Evolutionary conservation across 2,797 vertebrate species (phyloP).

Genomic region (Taenioides sp.): DNA sequence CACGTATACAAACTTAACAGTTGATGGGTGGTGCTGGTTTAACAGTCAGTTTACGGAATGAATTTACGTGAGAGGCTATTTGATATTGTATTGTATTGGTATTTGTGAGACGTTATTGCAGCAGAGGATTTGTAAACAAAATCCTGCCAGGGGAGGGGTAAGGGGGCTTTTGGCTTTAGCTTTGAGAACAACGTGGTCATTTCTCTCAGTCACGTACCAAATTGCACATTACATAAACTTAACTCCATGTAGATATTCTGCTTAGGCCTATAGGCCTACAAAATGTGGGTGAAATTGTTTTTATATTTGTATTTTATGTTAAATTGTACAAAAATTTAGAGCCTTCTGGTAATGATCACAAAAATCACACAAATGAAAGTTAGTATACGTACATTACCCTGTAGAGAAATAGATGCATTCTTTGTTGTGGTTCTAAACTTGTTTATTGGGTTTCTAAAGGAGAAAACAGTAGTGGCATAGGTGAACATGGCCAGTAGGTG

Average conservation of each 20-base stretch:
- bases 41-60: background rate
- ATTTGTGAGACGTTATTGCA: constrained; percentile 43
- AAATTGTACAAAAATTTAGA: too few relatives aligned
- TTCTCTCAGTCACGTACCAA: constrained; percentile 24
- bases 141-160: constrained; percentile 41
- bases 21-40: constrained; percentile 14
- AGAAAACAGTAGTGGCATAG: constrained; percentile 16
- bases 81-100: constrained; percentile 22
- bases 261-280: too few relatives aligned
- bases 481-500: constrained; percentile 41
- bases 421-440: background rate
- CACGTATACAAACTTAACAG: background rate
- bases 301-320: too few relatives aligned
- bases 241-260: too few relatives aligned
- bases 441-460: background rate
- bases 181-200: constrained; percentile 66
- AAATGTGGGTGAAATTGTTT: too few relatives aligned
- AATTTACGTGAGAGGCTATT: constrained; percentile 25
- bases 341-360: background rate
- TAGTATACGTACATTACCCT: too few relatives aligned
- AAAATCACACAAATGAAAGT: too few relatives aligned
- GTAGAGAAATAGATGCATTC: background rate
- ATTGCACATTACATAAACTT: background rate
- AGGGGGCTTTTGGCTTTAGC: constrained; percentile 46
- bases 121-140: constrained; percentile 70